A percentile compares a stretch with the other conserved stretches of the same genome.
Evolutionary conservation across 2,797 vertebrate species (phyloP).

Genomic region (Chrysocyon brachyurus): DNA sequence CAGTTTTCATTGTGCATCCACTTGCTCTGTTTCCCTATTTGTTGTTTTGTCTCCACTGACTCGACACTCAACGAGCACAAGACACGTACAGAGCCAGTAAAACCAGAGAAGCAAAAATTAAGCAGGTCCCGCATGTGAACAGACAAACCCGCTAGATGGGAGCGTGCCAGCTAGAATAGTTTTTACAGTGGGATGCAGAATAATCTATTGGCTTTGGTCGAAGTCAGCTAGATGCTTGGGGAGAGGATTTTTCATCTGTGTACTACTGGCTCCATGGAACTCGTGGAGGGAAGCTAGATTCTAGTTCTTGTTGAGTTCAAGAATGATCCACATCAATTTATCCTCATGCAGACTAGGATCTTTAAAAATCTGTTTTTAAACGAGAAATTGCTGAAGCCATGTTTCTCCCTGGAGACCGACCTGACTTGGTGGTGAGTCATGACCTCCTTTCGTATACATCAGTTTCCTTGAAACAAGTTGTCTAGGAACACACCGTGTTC

Average conservation of each 20-base stretch:
- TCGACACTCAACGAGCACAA: not conserved
- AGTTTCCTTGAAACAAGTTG: not conserved
- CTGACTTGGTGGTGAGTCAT: not conserved
- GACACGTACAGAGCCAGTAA: not conserved
- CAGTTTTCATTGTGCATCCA: slow-evolving; percentile 18
- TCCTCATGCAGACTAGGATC: not conserved
- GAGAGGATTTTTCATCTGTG: not conserved
- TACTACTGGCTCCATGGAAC: not conserved
- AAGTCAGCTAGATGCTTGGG: not conserved
- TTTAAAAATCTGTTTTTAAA: slow-evolving; percentile 28
- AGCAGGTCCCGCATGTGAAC: not conserved
- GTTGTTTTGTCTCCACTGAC: slow-evolving; percentile 44
- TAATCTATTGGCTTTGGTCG: slow-evolving; percentile 30
- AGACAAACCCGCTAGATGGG: slow-evolving; percentile 16
- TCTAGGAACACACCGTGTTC: not conserved
- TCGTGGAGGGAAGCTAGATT: not conserved
- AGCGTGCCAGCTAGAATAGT: not conserved
- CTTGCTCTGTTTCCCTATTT: slow-evolving; percentile 61
- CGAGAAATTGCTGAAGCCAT: not conserved
- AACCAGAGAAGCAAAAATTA: slow-evolving; percentile 52
- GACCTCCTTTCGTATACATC: not conserved
- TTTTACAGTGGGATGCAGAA: slow-evolving; percentile 29
- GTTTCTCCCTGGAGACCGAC: not conserved
- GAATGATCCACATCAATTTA: not conserved
- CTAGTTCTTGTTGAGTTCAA: not conserved